Evolutionary conservation across 2,113 vertebrate genomes (phyloP), one percentile per base, ranked within the genome.

Genomic region (Ophthalmolycus amberensis): DNA sequence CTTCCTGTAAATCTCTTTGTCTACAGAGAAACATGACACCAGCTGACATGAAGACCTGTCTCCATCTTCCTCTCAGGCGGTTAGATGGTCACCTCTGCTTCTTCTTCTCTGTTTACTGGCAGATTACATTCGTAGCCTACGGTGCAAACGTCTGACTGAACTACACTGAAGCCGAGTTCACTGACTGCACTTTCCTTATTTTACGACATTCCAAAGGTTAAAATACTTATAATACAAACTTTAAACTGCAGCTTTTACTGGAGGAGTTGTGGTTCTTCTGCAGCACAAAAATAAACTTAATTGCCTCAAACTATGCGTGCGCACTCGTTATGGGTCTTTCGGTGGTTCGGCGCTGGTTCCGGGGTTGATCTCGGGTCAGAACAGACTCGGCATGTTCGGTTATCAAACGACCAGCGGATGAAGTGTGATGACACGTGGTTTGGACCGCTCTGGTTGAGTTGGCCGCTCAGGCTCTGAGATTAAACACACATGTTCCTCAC

Each of bases 401-500:
- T 75, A 80, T 29, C 29, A 29, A 29, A 29, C 29, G 29, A 29
- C 29, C 29, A 29, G 29, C 2, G 29, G 1, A 29, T 82, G 54
- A 87, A 15, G 12, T 69, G 5, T 50, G 64, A 82, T 85, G 84
- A 85, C 79, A 85, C 68, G 65, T 63, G 5, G 6, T 46, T 77
- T 76, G 77, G 82, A 78, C 5, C 34, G 34, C 34, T 34, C 34
- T 34, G 34, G 34, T 34, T 29, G 34, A 75, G 25, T n/a, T 85
- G 82, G 77, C 82, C 0, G 60, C 71, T 1, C 6, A 48, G 38
- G 25, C 68, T 67, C 64, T 32, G 44, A 84, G 78, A 85, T 86
- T 63, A 71, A 65, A 80, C 32, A 70, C 76, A 90, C 65, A 80
- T 86, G 88, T 88, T 83, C 75, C 9, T 62, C 20, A 9, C 73